Percentiles rank a stretch among this genome's conserved stretches.
These are phyloP conservation scores for Drosophila neocordata DNA, from an alignment of 1,140 invertebrate species.

Conservation along the genomic window DNA sequence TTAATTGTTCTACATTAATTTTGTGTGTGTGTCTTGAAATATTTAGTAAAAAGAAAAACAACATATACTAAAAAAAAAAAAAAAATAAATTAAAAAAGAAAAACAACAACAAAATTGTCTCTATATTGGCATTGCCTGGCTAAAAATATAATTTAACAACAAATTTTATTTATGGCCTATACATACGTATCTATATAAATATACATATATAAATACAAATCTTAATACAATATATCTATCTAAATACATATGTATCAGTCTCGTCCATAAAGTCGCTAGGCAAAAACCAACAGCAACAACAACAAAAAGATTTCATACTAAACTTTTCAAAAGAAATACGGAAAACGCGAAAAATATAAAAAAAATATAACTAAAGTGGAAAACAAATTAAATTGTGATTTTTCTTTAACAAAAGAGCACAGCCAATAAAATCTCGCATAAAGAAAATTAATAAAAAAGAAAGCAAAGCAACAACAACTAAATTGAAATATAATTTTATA, in stretches of 20 bases:
- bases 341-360: constrained; percentile 31
- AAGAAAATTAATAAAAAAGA: constrained; percentile 40
- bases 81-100: constrained; percentile 49
- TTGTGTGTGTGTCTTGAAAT: constrained; percentile 31
- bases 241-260: constrained; percentile 36
- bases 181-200: constrained; percentile 47
- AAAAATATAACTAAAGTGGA: constrained; percentile 39
- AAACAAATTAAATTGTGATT: constrained; percentile 45
- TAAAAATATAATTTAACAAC: constrained; percentile 78
- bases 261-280: constrained; percentile 47
- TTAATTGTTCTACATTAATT: constrained; percentile 73
- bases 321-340: constrained; percentile 46
- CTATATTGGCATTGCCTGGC: constrained; percentile 70
- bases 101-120: constrained; percentile 48
- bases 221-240: constrained; percentile 14
- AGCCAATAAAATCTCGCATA: constrained; percentile 27
- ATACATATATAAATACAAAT: constrained; percentile 24
- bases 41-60: constrained; percentile 22
- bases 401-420: constrained; percentile 20
- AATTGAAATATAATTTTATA: constrained; percentile 56
- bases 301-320: constrained; percentile 64
- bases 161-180: constrained; percentile 79
- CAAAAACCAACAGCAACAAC: constrained; percentile 41
- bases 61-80: constrained; percentile 45
- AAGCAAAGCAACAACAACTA: constrained; percentile 35